These are phyloP conservation scores for Tauraco hartlaubi DNA, from an alignment of 2,797 vertebrate species.

Conservation along the genomic window DNA sequence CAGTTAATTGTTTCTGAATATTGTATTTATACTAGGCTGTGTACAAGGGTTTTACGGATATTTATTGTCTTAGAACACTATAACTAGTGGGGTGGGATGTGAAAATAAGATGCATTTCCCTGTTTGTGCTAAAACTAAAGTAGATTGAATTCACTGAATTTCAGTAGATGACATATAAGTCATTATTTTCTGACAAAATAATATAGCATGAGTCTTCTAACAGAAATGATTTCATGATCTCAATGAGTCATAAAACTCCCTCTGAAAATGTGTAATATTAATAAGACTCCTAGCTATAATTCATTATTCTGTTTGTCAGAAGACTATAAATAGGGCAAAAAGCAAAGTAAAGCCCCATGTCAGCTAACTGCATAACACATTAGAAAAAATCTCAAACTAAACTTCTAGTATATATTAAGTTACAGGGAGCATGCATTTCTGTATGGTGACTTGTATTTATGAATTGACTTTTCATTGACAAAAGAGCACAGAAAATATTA, in stretches of 20 bases:
- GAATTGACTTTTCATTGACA: neutral
- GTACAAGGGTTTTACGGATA: neutral
- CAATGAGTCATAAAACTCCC: slow-evolving; percentile 33
- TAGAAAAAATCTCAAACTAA: neutral
- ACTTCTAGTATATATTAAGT: accelerated
- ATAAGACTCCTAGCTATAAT: slow-evolving; percentile 55
- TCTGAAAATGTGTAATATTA: slow-evolving; percentile 57
- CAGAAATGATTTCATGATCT: slow-evolving; percentile 43
- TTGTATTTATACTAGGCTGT: neutral
- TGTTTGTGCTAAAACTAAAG: slow-evolving; percentile 35
- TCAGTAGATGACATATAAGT: slow-evolving; percentile 55
- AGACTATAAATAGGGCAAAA: neutral
- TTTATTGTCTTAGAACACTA: slow-evolving; percentile 34
- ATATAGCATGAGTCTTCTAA: slow-evolving; percentile 38
- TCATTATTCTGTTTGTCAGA: slow-evolving; percentile 15
- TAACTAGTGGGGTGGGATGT: neutral
- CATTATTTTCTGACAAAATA: slow-evolving; percentile 44
- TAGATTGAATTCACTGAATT: slow-evolving; percentile 26
- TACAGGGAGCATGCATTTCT: neutral
- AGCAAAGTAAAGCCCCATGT: neutral
- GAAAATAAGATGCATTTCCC: slow-evolving; percentile 39
- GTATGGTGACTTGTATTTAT: neutral
- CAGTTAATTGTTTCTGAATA: neutral
- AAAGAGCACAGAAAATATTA: neutral
- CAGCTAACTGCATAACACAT: neutral